Evolutionary conservation across 2,113 vertebrate genomes (phyloP), one percentile per base, ranked within the genome.

Genomic region (Leptosomus discolor): DNA sequence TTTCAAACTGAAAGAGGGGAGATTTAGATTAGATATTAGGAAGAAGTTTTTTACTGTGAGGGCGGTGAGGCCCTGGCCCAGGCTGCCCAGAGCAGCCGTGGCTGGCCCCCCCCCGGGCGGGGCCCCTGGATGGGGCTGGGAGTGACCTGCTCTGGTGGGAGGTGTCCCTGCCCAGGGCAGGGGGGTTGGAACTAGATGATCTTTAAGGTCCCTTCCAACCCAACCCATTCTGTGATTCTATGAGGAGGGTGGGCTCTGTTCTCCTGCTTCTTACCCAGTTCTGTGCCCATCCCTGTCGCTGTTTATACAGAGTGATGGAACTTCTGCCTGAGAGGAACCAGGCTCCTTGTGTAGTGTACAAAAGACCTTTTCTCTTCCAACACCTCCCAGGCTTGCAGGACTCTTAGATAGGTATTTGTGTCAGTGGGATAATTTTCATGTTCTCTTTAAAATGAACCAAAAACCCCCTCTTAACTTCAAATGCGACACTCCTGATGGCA

Each of bases 231-330:
- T n/a, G n/a, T n/a, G n/a, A n/a, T n/a, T n/a, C n/a, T n/a, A n/a
- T n/a, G n/a, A n/a, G n/a, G 32, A 50, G 23, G 24, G 21, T 90
- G 56, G 64, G 12, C n/a, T 79, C 46, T 3, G 0, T 53, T 48
- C 29, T 84, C 27, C 30, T 46, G 24, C 30, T 58, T 53, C 56
- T 61, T 20, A n/a, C 39, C 41, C 30, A 37, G 0, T 17, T 65
- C 80, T 19, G 6, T 24, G 9, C 60, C 43, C 39, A 1, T 29
- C 5, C 16, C 36, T 1, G 0, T 34, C 16, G 6, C 45, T 1
- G 0, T 63, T 82, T 57, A 20, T 39, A 37, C 4, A 14, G 20
- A 27, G 60, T 43, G 16, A 43, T 17, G 7, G 2, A 88, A 20
- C 24, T 46, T n/a, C 32, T 24, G 2, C 61, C 77, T 48, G 19